phyloP scores from a whole-genome alignment of 2,113 vertebrate species.

The Cyanoderma ruficeps region DNA sequence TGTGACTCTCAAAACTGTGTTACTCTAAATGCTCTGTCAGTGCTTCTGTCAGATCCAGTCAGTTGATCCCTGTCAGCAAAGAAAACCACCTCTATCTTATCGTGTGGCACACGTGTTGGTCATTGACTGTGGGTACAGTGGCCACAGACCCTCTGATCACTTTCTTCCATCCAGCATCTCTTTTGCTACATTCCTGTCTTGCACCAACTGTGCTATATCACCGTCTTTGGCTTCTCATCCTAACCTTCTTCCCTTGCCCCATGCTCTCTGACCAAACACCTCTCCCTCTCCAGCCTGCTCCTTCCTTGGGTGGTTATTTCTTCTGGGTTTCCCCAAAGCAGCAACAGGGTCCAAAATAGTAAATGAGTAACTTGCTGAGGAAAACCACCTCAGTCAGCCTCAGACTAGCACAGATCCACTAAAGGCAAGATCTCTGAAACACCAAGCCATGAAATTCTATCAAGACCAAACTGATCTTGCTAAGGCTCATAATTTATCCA shows the following conservation, averaged over 20 bases:
- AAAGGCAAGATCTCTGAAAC: neutral
- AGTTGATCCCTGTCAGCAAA: neutral
- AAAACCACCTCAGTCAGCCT: neutral
- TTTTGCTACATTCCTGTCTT: neutral
- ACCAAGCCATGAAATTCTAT: neutral
- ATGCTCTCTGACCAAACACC: neutral
- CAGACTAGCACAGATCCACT: neutral
- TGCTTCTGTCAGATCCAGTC: neutral
- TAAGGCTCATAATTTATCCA: neutral
- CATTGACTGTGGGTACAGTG: neutral
- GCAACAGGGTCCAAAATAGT: neutral
- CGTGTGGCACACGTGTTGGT: fast-evolving
- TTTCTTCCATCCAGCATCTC: neutral
- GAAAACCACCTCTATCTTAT: neutral
- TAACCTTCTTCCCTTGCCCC: neutral
- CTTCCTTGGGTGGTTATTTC: neutral
- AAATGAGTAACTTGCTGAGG: neutral
- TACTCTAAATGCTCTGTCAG: neutral
- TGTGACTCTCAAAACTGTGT: neutral
- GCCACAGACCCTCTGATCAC: neutral
- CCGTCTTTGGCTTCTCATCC: neutral
- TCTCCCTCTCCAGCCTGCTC: neutral
- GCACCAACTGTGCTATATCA: neutral
- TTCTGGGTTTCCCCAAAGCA: neutral
- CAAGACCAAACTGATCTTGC: neutral